These are phyloP conservation scores for Cydia splendana DNA, from an alignment of 1,140 invertebrate genomes.

Conservation along the genomic window DNA sequence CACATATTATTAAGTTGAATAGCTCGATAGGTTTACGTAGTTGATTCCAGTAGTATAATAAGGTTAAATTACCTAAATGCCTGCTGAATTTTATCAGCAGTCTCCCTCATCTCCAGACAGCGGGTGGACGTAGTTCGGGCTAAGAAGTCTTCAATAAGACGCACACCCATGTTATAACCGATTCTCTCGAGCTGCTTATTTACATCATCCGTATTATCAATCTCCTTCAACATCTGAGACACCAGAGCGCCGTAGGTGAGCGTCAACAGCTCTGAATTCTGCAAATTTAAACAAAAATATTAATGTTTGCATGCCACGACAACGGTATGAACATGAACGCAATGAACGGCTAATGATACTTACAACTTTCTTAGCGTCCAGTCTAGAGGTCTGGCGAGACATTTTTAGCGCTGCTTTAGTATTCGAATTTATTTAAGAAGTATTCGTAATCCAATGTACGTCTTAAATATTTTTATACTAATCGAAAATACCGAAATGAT, in stretches of 20 bases:
- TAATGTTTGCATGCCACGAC: constrained; percentile 19
- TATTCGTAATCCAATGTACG: neutral
- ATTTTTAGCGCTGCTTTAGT: constrained; percentile 47
- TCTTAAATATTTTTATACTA: neutral
- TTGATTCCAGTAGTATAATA: no score
- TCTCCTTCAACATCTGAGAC: constrained; percentile 97
- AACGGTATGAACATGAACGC: neutral
- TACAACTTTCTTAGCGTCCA: constrained; percentile 79
- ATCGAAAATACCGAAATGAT: neutral
- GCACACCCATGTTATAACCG: constrained; percentile 98
- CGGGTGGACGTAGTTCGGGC: constrained; percentile 93
- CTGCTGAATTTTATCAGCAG: constrained; percentile 96
- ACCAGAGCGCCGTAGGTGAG: constrained; percentile 99
- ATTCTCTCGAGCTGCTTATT: constrained; percentile 96
- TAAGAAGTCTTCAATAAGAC: constrained; percentile 98
- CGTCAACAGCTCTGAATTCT: constrained; percentile 98
- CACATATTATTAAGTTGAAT: no score
- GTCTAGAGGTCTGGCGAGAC: constrained; percentile 74
- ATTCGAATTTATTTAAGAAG: neutral
- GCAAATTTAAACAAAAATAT: constrained; percentile 59
- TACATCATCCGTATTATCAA: constrained; percentile 98
- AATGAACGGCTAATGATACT: constrained; percentile 41
- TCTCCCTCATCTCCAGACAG: constrained; percentile 97
- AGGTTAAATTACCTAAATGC: constrained; percentile 72
- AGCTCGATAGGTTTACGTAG: no score